Evolutionary conservation across 2,797 vertebrate genomes (phyloP).

Genomic region (Cyclopterus lumpus): DNA sequence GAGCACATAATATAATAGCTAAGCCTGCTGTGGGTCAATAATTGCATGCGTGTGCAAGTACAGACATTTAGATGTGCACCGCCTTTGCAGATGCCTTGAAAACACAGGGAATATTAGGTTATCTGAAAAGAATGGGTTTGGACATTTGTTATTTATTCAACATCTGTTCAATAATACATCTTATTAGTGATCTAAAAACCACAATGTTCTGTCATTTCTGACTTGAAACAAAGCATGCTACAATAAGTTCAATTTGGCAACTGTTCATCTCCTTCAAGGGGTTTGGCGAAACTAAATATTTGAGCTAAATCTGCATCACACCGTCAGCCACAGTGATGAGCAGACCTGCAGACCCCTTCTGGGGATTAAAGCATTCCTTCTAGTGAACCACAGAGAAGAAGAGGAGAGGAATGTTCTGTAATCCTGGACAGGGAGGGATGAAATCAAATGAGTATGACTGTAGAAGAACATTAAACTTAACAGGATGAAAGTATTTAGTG

Average conservation of each 20-base stretch:
- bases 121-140: neutral
- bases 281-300: neutral
- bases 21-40: constrained; percentile 20
- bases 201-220: neutral
- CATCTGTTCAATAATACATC: neutral
- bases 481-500: neutral
- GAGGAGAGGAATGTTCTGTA: constrained; percentile 39
- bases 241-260: neutral
- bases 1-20: neutral
- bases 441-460: neutral
- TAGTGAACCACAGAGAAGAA: constrained; percentile 23
- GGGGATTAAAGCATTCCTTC: constrained; percentile 60
- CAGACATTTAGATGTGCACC: neutral
- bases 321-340: constrained; percentile 14
- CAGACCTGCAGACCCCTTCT: constrained; percentile 22
- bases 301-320: constrained; percentile 21
- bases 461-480: neutral
- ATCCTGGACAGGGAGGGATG: constrained; percentile 11
- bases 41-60: constrained; percentile 17
- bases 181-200: neutral
- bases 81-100: neutral
- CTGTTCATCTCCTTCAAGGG: neutral
- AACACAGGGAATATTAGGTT: neutral
- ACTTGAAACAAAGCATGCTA: neutral
- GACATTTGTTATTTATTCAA: neutral